phyloP scores from a whole-genome alignment of 53 echinoderm and acorn worm species.

The Astropecten irregularis region DNA sequence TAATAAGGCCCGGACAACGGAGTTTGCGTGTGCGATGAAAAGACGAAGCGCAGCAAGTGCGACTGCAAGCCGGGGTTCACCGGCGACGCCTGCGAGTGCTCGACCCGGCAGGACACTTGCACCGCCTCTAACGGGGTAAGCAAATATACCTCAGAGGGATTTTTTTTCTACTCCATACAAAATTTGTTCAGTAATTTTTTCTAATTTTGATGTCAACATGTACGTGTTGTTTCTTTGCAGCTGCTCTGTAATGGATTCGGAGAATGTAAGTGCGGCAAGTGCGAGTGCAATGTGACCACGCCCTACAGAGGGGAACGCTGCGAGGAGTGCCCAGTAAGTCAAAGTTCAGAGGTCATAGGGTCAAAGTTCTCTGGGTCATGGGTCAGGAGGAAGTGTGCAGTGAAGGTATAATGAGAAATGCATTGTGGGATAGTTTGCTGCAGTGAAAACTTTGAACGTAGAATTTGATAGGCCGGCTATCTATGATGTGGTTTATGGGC shows the following conservation, averaged over 20 bases:
- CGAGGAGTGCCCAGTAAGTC: conserved; percentile 78
- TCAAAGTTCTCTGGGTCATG: no score
- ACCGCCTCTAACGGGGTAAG: conserved; percentile 76
- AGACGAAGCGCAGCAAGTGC: conserved; percentile 75
- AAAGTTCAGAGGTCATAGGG: not conserved
- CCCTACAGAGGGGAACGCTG: conserved; percentile 77
- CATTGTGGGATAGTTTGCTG: no score
- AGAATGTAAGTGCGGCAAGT: conserved; percentile 75
- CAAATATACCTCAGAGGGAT: no score
- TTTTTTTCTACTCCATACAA: not conserved
- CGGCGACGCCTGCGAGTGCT: conserved; percentile 89
- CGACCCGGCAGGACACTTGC: conserved; percentile 69
- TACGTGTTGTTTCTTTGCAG: no score
- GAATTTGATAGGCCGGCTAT: no score
- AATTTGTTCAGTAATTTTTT: not conserved
- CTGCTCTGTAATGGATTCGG: conserved; percentile 77
- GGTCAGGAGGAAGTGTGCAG: no score
- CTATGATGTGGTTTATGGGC: no score
- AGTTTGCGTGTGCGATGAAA: conserved; percentile 87
- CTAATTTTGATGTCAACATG: no score
- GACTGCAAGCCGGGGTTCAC: conserved; percentile 68
- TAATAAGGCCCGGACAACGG: conserved; percentile 88
- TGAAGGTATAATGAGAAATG: no score
- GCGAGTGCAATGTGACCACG: conserved; percentile 71
- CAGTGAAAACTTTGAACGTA: no score